Evolutionary conservation across 2,888 invertebrate genomes (phyloP), one percentile per base, ranked within the genome.

Genomic region (Drosophila aldrichi): DNA sequence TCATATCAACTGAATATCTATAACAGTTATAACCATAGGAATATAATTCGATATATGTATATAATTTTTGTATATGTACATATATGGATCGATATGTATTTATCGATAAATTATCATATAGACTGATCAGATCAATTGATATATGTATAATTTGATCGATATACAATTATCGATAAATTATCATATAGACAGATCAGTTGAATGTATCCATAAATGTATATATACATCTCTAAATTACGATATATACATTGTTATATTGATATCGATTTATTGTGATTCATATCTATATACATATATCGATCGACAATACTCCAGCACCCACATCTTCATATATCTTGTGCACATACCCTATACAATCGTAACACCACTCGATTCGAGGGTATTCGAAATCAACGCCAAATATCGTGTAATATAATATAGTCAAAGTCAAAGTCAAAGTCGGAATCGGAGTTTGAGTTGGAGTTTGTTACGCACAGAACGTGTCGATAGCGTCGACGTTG

Each of bases 351-450:
- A 14, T 8, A 14, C 36, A 62, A n/a, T 29, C 6, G 10, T 22
- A 5, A 22, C n/a, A 12, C 38, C 6, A 7, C 36, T 10, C 22
- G 10, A 18, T n/a, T n/a, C 8, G 20, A 52, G 65, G 52, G 36
- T 44, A 65, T 64, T 14, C 2, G 34, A 56, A 43, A 51, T n/a
- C 38, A 54, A 18, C 25, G 65, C 18, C 43, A 57, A 71, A 74
- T 74, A 65, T 63, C 55, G 66, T 76, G 88, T 88, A 84, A 85
- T 88, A 85, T 89, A 85, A 85, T 85, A 88, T 88, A 89, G 89
- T 88, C 78, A 77, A 77, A 74, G 68, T 65, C 77, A 74, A 69
- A 70, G 51, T 60, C 63, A 48, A 41, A 71, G 20, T 43, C 20
- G 36, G 32, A 29, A 6, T 48, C 12, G 34, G 51, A 14, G 34